Base-by-base conservation (phyloP, 2,113 vertebrate genomes). In the Emberiza fucata region DNA sequence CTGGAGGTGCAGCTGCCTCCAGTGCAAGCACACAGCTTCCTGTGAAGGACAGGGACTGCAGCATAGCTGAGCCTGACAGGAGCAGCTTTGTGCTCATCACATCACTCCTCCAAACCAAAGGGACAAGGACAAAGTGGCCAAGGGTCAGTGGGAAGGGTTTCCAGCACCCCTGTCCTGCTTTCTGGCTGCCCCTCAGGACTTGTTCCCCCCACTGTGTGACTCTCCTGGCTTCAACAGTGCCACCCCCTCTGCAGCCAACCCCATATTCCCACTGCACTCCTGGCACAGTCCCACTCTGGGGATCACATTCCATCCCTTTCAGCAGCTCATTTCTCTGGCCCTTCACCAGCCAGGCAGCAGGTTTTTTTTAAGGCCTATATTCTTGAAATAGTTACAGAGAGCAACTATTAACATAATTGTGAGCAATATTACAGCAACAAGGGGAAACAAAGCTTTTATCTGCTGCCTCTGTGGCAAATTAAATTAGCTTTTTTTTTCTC, bases 221-320 rank as follows among this genome's bases (percentile, higher is more conserved):
- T 14, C 22, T n/a, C 56, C 64, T 17, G 70, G 17, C 48, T 45
- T 3, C 29, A 24, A 2, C 28, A 59, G 22, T 9, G 21, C 21
- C 20, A n/a, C 7, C 35, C 20, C 39, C 37, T 8, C 48, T 12
- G 23, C 27, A 77, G 6, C 40, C 18, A 42, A 23, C 25, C 44
- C 42, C 6, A 9, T 2, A 6, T 1, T 35, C 33, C 42, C 53
- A 2, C 35, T 10, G n/a, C 5, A 3, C 2, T 23, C 27, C 89
- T 40, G 19, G 25, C 21, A 22, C 6, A 15, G 23, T 11, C 65
- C 37, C 33, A 22, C 70, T 8, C 75, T 21, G 29, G 59, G 70
- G 23, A 48, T 12, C 53, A 24, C 53, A 29, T 11, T 8, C 51
- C 18, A 33, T 22, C 51, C 44, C 13, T 8, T 56, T 14, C 75